These are phyloP conservation scores for Apeltes quadracus DNA, from an alignment of 2,113 vertebrate genomes.

Conservation along the genomic window DNA sequence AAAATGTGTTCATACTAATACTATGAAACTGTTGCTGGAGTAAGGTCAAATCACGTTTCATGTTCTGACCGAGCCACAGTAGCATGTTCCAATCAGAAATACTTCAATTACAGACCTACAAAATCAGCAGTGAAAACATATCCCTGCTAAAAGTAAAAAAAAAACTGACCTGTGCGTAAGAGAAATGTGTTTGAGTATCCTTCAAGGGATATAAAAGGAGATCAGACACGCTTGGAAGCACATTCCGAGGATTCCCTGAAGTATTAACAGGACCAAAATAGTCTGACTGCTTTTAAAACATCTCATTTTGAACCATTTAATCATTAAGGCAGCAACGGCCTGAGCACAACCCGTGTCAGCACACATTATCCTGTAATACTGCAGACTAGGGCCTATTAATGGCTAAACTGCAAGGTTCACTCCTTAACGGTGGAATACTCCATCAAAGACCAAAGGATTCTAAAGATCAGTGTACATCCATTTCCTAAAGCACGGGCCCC, in stretches of 20 bases:
- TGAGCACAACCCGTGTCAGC: background rate
- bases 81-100: background rate
- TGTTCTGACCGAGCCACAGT: background rate
- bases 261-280: conserved; percentile 53
- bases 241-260: conserved; percentile 49
- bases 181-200: conserved; percentile 30
- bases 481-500: background rate
- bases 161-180: background rate
- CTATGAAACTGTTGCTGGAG: background rate
- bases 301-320: background rate
- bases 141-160: background rate
- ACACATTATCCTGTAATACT: background rate
- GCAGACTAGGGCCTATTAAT: background rate
- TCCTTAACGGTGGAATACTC: background rate
- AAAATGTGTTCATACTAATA: background rate
- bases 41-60: background rate
- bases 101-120: background rate
- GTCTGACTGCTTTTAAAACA: conserved; percentile 7
- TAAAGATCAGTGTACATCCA: background rate
- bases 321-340: conserved; percentile 2
- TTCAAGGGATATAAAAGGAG: conserved; percentile 49
- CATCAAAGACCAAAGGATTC: background rate
- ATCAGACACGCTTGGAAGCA: conserved; percentile 14
- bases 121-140: background rate
- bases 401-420: background rate